These are phyloP conservation scores for Eupithecia abbreviata DNA, from an alignment of 2,888 invertebrate genomes.

Conservation along the genomic window DNA sequence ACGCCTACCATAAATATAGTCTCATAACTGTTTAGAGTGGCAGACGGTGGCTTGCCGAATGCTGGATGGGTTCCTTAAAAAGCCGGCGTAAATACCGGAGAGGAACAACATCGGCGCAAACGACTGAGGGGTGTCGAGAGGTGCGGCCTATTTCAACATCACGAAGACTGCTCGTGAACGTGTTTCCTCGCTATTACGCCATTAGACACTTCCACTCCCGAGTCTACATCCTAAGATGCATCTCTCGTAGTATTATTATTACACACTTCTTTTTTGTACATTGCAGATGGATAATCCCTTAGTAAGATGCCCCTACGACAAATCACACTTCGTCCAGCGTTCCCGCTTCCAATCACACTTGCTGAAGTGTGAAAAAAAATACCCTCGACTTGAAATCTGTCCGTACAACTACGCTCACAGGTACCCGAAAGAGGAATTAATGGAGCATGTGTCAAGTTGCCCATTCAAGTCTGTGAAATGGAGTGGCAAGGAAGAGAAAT, in stretches of 20 bases:
- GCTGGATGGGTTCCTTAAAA: no score
- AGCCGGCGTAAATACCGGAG: no score
- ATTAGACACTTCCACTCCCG: no score
- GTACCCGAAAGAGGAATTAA: not conserved
- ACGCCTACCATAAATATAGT: no score
- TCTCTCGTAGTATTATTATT: not conserved
- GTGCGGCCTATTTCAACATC: no score
- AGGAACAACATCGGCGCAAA: no score
- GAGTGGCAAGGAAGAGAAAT: not conserved
- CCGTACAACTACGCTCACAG: slow-evolving; percentile 2
- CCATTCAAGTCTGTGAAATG: not conserved
- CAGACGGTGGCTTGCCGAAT: no score
- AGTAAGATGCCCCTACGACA: slow-evolving; percentile 9
- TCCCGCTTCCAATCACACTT: slow-evolving; percentile 1
- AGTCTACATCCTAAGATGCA: no score
- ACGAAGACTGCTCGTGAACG: no score
- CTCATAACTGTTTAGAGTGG: no score
- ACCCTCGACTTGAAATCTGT: slow-evolving; percentile 3
- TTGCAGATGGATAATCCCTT: slow-evolving; percentile 5
- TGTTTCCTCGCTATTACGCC: no score
- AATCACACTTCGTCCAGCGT: not conserved
- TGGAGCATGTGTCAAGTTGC: not conserved
- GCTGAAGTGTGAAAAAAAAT: not conserved
- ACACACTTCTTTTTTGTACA: not conserved
- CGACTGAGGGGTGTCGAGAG: no score